Percentiles rank a stretch among this genome's conserved stretches.
Evolutionary conservation across 2,888 invertebrate genomes (phyloP).

Genomic region (Alitta virens): DNA sequence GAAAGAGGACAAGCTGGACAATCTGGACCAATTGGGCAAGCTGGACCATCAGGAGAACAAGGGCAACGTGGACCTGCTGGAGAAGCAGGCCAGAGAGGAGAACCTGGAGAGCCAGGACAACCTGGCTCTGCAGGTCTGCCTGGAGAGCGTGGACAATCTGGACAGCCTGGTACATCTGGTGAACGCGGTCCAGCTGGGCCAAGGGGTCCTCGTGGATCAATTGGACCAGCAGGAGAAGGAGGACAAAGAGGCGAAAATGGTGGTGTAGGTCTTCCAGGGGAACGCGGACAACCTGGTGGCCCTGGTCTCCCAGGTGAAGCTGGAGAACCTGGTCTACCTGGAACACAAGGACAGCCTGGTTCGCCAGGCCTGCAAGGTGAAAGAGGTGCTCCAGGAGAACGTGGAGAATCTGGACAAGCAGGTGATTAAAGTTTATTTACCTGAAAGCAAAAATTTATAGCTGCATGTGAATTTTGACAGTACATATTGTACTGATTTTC

Average conservation of each 20-base stretch:
- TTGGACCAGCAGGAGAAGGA: conserved; percentile 19
- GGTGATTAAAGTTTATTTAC: too few relatives aligned
- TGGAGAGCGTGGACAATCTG: conserved; percentile 10
- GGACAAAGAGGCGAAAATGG: conserved; percentile 22
- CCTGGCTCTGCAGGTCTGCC: conserved; percentile 7
- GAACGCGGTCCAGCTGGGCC: conserved; percentile 44
- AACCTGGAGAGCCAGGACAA: conserved; percentile 9
- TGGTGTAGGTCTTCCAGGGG: conserved; percentile 6
- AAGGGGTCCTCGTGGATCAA: conserved; percentile 14
- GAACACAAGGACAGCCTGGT: conserved; percentile 18
- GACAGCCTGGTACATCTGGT: conserved; percentile 25
- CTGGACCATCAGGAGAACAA: conserved; percentile 17
- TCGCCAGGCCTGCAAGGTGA: conserved; percentile 11
- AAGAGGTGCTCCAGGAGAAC: conserved; percentile 15
- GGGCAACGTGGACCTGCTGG: conserved; percentile 24
- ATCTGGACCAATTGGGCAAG: conserved; percentile 10
- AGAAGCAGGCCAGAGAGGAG: conserved; percentile 20
- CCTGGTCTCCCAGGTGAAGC: conserved; percentile 14
- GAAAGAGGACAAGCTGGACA: conserved; percentile 24
- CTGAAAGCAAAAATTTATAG: too few relatives aligned
- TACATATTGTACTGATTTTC: too few relatives aligned
- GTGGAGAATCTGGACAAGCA: conserved; percentile 15
- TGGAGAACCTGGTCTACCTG: conserved; percentile 24
- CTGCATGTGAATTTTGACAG: too few relatives aligned
- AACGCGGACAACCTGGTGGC: conserved; percentile 6